Conservation (phyloP, 2,797 vertebrate species). For the Galago senegalensis region DNA sequence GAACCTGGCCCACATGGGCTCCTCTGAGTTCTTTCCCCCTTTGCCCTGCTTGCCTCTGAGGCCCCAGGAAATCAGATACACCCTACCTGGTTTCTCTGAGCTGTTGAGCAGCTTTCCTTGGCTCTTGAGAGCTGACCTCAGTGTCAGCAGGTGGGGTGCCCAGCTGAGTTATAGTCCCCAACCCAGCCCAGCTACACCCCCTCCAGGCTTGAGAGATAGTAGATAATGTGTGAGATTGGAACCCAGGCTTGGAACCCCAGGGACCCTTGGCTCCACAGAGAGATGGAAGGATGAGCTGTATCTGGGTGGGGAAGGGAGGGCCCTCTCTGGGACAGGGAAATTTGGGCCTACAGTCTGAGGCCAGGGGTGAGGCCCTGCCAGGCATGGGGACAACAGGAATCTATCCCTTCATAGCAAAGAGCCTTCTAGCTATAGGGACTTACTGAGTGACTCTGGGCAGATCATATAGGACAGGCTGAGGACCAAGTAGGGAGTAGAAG, state of each 20-base stretch:
- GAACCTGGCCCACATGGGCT: background rate
- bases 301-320: too few relatives aligned
- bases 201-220: background rate
- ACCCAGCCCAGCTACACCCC: background rate
- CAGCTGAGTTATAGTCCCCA: background rate
- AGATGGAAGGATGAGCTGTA: background rate
- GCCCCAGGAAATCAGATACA: background rate
- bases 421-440: background rate
- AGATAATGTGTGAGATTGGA: background rate
- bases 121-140: background rate
- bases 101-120: background rate
- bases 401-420: background rate
- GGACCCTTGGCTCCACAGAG: background rate
- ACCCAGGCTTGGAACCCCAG: background rate
- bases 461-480: background rate
- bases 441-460: background rate
- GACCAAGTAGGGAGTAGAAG: background rate
- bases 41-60: background rate
- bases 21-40: background rate
- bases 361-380: background rate
- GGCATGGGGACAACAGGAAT: background rate
- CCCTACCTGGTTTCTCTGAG: background rate
- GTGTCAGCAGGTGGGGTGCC: background rate
- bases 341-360: background rate
- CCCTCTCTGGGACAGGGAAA: background rate